Evolutionary conservation across 2,113 vertebrate genomes (phyloP).

Genomic region (Rhinopomastus cyanomelas): DNA sequence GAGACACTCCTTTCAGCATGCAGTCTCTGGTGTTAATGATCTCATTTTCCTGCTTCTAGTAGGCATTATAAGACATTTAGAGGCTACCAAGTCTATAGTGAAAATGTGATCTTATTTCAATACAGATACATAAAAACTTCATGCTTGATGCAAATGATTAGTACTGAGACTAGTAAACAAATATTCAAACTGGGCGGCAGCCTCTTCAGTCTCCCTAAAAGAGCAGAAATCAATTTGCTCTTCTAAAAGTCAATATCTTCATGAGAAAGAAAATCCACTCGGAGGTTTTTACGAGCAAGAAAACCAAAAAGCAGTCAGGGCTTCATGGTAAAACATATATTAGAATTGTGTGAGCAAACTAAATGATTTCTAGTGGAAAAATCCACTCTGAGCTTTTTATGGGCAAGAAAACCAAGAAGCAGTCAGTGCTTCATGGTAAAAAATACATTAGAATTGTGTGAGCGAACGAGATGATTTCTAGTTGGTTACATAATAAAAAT

Average conservation of each 20-base stretch:
- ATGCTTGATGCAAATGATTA: neutral
- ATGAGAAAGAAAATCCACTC: neutral
- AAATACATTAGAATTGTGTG: neutral
- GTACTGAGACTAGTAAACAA: neutral
- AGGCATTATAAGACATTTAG: neutral
- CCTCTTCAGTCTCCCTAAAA: neutral
- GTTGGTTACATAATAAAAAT: neutral
- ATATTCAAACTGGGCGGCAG: neutral
- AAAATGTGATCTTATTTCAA: neutral
- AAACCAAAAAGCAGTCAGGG: neutral
- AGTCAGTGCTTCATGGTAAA: neutral
- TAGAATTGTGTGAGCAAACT: neutral
- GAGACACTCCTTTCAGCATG: neutral
- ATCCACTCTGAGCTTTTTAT: neutral
- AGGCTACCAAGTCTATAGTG: neutral
- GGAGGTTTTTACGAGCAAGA: neutral
- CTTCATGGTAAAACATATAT: neutral
- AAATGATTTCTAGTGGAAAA: conserved; percentile 14
- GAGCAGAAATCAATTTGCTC: neutral
- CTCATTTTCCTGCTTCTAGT: neutral
- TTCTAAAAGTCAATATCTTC: neutral
- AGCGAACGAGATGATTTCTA: neutral
- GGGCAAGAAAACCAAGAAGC: neutral
- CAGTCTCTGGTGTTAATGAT: neutral
- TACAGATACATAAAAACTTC: neutral